These are phyloP conservation scores for Fratercula arctica DNA, from an alignment of 2,797 vertebrate species.

Conservation along the genomic window DNA sequence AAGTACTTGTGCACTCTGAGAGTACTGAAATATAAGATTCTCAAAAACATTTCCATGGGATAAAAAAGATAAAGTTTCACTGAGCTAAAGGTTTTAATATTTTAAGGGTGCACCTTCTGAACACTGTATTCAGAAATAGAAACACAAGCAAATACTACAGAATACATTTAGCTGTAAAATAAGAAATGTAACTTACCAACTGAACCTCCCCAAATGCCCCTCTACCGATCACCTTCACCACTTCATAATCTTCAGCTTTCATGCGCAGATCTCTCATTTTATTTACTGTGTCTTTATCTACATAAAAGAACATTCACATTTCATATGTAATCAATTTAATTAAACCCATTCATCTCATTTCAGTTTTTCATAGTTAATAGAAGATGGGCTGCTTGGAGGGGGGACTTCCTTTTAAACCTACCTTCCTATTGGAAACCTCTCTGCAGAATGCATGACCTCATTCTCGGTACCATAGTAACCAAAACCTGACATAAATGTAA, in stretches of 20 bases:
- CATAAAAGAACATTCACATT: slow-evolving; percentile 44
- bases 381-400: background rate
- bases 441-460: background rate
- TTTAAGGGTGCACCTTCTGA: background rate
- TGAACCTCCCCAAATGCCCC: slow-evolving; percentile 99
- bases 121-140: background rate
- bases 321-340: background rate
- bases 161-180: background rate
- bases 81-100: background rate
- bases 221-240: slow-evolving; percentile 98
- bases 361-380: background rate
- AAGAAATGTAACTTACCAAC: slow-evolving; percentile 81
- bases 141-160: background rate
- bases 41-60: background rate
- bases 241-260: slow-evolving; percentile 99
- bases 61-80: background rate
- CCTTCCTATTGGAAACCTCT: background rate
- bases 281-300: slow-evolving; percentile 97
- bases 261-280: slow-evolving; percentile 98
- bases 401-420: background rate
- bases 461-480: background rate
- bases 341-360: background rate
- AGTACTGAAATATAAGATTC: background rate
- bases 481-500: background rate
- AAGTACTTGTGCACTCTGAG: background rate